Evolutionary conservation across 2,888 invertebrate species (phyloP).

Genomic region (Protodeltote pygarga): DNA sequence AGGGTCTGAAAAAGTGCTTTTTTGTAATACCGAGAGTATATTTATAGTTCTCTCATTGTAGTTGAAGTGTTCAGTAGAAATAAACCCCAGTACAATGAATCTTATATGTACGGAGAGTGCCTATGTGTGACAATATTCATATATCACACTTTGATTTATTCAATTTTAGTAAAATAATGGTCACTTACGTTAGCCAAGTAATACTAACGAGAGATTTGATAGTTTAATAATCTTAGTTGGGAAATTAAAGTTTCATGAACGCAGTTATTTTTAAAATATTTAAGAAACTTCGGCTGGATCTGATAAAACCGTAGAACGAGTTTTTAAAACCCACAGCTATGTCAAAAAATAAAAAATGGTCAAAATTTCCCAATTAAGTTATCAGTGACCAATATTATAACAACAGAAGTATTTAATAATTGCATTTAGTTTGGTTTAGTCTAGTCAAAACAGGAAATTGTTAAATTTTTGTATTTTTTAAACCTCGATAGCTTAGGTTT

Average conservation of each 20-base stretch:
- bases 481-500: slow-evolving; percentile 44
- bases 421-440: slow-evolving; percentile 48
- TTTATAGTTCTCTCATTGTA: slow-evolving; percentile 60
- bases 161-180: slow-evolving; percentile 41
- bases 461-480: slow-evolving; percentile 36
- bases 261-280: neutral
- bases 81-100: slow-evolving; percentile 74
- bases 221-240: slow-evolving; percentile 28
- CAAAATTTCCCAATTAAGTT: slow-evolving; percentile 21
- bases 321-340: neutral
- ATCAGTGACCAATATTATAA: slow-evolving; percentile 30
- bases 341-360: neutral
- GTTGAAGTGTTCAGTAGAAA: slow-evolving; percentile 79
- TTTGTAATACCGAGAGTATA: slow-evolving; percentile 53
- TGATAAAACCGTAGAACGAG: neutral
- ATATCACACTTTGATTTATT: slow-evolving; percentile 67
- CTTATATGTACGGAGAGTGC: slow-evolving; percentile 76
- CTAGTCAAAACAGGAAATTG: slow-evolving; percentile 45
- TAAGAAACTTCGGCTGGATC: neutral
- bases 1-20: slow-evolving; percentile 79
- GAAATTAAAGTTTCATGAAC: slow-evolving; percentile 15
- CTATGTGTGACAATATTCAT: slow-evolving; percentile 81
- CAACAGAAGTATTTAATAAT: slow-evolving; percentile 28
- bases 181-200: slow-evolving; percentile 45
- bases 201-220: slow-evolving; percentile 35